Percentiles rank a stretch among this genome's conserved stretches.
These are phyloP conservation scores for Drosophila bifasciata DNA, from an alignment of 1,140 invertebrate species.

Conservation along the genomic window DNA sequence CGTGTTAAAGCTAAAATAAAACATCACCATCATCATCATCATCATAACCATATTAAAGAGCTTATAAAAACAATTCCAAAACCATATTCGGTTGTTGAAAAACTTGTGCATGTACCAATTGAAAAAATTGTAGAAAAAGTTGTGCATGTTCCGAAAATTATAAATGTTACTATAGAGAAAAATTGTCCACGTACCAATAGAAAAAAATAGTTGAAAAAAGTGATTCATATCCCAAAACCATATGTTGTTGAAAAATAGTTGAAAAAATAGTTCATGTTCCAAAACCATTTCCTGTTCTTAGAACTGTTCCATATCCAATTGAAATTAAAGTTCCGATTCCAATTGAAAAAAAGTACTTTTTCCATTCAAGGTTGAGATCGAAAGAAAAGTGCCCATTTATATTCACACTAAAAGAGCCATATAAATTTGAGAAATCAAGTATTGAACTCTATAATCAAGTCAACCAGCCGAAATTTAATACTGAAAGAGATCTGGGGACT, in stretches of 20 bases:
- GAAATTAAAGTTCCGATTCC: slow-evolving; percentile 85
- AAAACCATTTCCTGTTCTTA: slow-evolving; percentile 85
- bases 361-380: slow-evolving; percentile 85
- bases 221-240: slow-evolving; percentile 76
- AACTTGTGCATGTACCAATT: too few species aligned
- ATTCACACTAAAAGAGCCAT: slow-evolving; percentile 65
- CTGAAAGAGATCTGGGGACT: slow-evolving; percentile 14
- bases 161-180: too few species aligned
- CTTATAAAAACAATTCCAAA: slow-evolving; percentile 85
- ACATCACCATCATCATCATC: slow-evolving; percentile 87
- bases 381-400: slow-evolving; percentile 84
- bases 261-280: slow-evolving; percentile 77
- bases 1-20: slow-evolving; percentile 85
- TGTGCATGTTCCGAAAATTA: too few species aligned
- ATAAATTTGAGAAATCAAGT: slow-evolving; percentile 48
- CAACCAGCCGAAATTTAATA: slow-evolving; percentile 27
- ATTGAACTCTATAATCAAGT: slow-evolving; percentile 29
- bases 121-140: too few species aligned
- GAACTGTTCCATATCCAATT: slow-evolving; percentile 84
- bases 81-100: slow-evolving; percentile 85
- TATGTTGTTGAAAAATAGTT: slow-evolving; percentile 82
- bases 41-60: slow-evolving; percentile 86
- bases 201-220: slow-evolving; percentile 81
- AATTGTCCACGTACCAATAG: slow-evolving; percentile 78
- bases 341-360: slow-evolving; percentile 86